phyloP scores from a whole-genome alignment of 2,888 invertebrate genomes.

The Plagiodera versicolora region DNA sequence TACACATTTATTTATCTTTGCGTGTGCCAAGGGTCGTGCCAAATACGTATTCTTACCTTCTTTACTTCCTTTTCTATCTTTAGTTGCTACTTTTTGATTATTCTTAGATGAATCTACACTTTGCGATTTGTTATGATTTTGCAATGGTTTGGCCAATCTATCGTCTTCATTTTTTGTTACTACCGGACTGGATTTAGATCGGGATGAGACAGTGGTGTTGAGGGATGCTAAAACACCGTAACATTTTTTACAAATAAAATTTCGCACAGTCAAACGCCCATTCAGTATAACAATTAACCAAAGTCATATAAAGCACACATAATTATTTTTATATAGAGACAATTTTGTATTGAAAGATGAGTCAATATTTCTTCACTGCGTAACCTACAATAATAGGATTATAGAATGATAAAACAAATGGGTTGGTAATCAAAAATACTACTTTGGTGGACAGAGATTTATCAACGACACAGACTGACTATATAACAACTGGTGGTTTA shows the following conservation, averaged over 20 bases:
- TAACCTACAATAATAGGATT: no score
- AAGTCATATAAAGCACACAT: slow-evolving; percentile 13
- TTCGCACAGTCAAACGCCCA: slow-evolving; percentile 36
- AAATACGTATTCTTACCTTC: slow-evolving; percentile 49
- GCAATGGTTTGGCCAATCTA: slow-evolving; percentile 52
- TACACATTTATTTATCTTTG: slow-evolving; percentile 22
- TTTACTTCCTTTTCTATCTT: slow-evolving; percentile 47
- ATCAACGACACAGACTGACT: no score
- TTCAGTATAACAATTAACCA: slow-evolving; percentile 23
- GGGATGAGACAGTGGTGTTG: slow-evolving; percentile 74
- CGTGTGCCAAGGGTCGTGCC: slow-evolving; percentile 55
- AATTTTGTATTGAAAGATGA: no score
- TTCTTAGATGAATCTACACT: slow-evolving; percentile 48
- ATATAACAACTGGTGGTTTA: no score
- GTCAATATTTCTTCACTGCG: no score
- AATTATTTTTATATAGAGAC: slow-evolving; percentile 21
- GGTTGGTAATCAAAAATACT: no score
- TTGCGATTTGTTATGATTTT: slow-evolving; percentile 46
- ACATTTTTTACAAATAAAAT: slow-evolving; percentile 45
- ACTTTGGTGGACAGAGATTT: no score
- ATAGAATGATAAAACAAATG: no score
- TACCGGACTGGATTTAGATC: slow-evolving; percentile 67
- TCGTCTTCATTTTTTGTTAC: slow-evolving; percentile 58
- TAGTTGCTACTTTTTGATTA: slow-evolving; percentile 48
- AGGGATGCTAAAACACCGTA: slow-evolving; percentile 71